Conservation (phyloP, 2,888 invertebrate species). For the Drosophila mettleri region DNA sequence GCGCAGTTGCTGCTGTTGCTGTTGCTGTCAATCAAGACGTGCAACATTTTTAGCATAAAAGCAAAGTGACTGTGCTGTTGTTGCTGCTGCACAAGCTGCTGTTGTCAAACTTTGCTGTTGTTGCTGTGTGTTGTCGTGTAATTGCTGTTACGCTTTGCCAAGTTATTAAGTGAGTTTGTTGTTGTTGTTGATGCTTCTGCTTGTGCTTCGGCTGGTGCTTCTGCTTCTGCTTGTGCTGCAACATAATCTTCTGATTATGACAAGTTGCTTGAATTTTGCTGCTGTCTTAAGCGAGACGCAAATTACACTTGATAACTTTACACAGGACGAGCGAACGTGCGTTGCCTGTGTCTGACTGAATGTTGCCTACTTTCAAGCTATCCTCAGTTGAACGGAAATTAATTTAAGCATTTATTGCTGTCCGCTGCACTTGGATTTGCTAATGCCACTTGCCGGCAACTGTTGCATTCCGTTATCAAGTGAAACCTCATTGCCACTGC, state of each 20-base stretch:
- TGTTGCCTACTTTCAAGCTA: slow-evolving; percentile 46
- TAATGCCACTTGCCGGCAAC: slow-evolving; percentile 46
- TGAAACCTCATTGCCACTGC: slow-evolving; percentile 16
- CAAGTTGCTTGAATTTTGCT: slow-evolving; percentile 51
- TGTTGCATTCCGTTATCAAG: slow-evolving; percentile 53
- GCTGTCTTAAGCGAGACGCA: slow-evolving; percentile 46
- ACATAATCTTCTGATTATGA: slow-evolving; percentile 74
- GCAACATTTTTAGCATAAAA: slow-evolving; percentile 66
- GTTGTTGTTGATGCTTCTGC: slow-evolving; percentile 38
- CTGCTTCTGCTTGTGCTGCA: slow-evolving; percentile 37
- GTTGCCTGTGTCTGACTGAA: slow-evolving; percentile 11
- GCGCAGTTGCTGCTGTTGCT: slow-evolving; percentile 36
- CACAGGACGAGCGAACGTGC: neutral
- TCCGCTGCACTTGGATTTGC: slow-evolving; percentile 28
- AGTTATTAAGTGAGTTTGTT: slow-evolving; percentile 72
- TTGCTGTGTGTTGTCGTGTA: slow-evolving; percentile 49
- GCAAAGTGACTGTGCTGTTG: slow-evolving; percentile 46
- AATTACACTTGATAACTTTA: slow-evolving; percentile 57
- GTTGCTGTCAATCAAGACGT: slow-evolving; percentile 72
- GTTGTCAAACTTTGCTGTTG: slow-evolving; percentile 40
- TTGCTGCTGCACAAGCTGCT: slow-evolving; percentile 65
- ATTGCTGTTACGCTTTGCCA: slow-evolving; percentile 69
- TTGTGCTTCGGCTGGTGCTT: slow-evolving; percentile 28
- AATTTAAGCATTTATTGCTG: slow-evolving; percentile 53
- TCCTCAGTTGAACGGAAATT: slow-evolving; percentile 44